Evolutionary conservation across 2,797 vertebrate genomes (phyloP).

Genomic region (Rhabdophis nuchalis): DNA sequence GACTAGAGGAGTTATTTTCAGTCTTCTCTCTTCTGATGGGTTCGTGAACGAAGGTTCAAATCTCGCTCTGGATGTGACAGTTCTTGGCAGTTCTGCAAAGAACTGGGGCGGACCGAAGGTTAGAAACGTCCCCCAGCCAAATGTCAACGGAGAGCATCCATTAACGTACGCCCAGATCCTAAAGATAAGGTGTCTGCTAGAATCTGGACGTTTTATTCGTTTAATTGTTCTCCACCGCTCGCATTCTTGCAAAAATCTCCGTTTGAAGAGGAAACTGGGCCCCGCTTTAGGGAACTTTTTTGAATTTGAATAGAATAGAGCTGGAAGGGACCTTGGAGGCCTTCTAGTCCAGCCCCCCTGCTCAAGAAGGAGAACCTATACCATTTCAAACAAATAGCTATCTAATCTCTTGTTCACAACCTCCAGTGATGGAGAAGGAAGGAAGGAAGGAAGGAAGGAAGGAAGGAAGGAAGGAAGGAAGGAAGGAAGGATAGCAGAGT

Average conservation of each 20-base stretch:
- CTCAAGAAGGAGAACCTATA: too few species aligned
- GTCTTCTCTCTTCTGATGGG: background rate
- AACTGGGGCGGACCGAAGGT: background rate
- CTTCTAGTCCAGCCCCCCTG: too few species aligned
- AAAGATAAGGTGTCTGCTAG: background rate
- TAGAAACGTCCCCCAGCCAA: background rate
- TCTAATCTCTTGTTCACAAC: too few species aligned
- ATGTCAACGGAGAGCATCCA: background rate
- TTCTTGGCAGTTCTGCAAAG: background rate
- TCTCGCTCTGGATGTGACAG: background rate
- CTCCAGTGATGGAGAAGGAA: too few species aligned
- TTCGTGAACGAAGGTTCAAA: background rate
- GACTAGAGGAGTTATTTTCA: background rate
- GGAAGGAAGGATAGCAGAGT: too few species aligned
- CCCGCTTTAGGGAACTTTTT: background rate
- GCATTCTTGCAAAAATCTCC: background rate
- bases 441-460: too few species aligned
- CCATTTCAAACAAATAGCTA: too few species aligned
- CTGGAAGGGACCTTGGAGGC: too few species aligned
- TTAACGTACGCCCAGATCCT: background rate
- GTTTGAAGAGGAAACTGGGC: background rate
- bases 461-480: too few species aligned
- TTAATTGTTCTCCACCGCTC: background rate
- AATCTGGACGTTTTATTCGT: background rate
- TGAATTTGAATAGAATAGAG: too few species aligned